Evolutionary conservation across 2,888 invertebrate genomes (phyloP).

Genomic region (Nomada goodeniana): DNA sequence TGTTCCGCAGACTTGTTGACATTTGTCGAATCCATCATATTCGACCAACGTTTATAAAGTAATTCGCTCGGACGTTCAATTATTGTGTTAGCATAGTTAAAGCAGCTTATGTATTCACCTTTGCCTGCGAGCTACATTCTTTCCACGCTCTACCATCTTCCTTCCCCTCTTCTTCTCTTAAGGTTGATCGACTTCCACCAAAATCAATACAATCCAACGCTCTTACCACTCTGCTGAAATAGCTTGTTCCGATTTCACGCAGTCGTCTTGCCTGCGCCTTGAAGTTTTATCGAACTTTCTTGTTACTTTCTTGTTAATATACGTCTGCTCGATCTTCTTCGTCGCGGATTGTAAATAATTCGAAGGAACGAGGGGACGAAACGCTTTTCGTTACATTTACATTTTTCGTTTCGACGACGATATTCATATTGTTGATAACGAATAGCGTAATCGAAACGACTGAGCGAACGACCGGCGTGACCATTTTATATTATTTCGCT

Average conservation of each 20-base stretch:
- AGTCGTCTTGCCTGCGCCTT: not conserved
- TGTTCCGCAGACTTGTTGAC: not conserved
- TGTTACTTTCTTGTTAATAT: too few relatives aligned
- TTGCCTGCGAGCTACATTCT: conserved; percentile 19
- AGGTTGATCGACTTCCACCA: conserved; percentile 65
- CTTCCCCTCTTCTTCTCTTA: conserved; percentile 33
- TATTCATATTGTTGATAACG: too few relatives aligned
- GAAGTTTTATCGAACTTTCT: not conserved
- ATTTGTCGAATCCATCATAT: not conserved
- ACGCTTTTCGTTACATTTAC: too few relatives aligned
- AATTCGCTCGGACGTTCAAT: conserved; percentile 6
- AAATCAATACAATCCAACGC: conserved; percentile 65
- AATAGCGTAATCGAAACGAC: too few relatives aligned
- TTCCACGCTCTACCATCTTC: conserved; percentile 27
- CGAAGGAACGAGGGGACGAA: not conserved
- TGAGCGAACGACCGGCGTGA: too few relatives aligned
- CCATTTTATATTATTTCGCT: too few relatives aligned
- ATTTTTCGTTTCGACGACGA: too few relatives aligned
- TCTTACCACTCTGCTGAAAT: conserved; percentile 53
- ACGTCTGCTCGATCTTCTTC: not conserved
- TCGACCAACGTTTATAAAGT: not conserved
- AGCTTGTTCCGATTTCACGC: conserved; percentile 51
- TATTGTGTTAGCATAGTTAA: conserved; percentile 29
- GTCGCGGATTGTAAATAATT: too few relatives aligned
- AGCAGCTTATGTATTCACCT: conserved; percentile 32